Percentiles rank a stretch among this genome's conserved stretches.
Conservation (phyloP, 1,140 invertebrate genomes). For the Lordiphosa collinella region DNA sequence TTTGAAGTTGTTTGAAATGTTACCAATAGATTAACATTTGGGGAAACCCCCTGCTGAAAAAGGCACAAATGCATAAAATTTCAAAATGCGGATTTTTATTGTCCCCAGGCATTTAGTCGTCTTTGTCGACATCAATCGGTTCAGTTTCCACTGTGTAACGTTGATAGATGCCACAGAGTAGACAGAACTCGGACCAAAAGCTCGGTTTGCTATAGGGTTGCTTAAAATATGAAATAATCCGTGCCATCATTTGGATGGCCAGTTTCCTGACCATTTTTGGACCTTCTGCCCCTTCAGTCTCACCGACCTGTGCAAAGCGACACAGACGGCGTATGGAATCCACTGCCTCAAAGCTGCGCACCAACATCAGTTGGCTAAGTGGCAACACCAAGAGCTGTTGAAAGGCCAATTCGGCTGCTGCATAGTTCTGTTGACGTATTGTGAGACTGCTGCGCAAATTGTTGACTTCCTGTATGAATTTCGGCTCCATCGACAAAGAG, state of each 20-base stretch:
- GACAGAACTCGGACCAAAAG: slow-evolving; percentile 23
- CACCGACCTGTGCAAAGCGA: neutral
- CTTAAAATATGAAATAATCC: slow-evolving; percentile 1
- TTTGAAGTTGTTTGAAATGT: no score
- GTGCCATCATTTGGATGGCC: slow-evolving; percentile 10
- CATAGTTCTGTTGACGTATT: neutral
- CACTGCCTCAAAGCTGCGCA: slow-evolving; percentile 26
- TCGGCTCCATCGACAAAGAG: slow-evolving; percentile 2
- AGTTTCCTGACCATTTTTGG: neutral
- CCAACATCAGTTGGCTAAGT: slow-evolving; percentile 23
- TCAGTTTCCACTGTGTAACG: neutral
- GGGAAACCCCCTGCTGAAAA: no score
- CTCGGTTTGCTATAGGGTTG: neutral
- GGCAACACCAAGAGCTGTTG: slow-evolving; percentile 5
- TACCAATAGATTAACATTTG: no score
- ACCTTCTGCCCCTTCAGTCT: neutral
- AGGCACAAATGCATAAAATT: no score
- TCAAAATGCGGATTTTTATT: no score
- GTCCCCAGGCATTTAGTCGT: slow-evolving; percentile 22
- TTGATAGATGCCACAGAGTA: slow-evolving; percentile 4
- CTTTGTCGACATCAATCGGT: neutral
- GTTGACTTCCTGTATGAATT: slow-evolving; percentile 20
- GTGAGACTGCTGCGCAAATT: slow-evolving; percentile 10
- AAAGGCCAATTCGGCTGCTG: slow-evolving; percentile 13
- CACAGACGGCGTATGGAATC: slow-evolving; percentile 15